Evolutionary conservation across 1,140 invertebrate species (phyloP), one percentile per base, ranked within the genome.

Genomic region (Ceratosolen fusciceps): DNA sequence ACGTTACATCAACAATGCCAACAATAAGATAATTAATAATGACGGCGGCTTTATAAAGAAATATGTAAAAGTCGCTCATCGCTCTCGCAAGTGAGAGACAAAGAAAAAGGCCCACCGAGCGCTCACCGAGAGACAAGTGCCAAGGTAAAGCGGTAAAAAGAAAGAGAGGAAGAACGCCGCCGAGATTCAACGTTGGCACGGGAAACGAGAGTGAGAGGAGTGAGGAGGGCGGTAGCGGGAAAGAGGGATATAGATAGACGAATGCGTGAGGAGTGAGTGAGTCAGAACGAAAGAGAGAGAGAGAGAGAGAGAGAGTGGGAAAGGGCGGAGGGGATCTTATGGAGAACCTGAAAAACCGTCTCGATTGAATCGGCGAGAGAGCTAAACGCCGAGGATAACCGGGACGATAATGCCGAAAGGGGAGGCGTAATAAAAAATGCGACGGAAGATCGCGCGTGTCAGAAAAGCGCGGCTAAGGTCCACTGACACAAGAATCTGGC

Each of bases 111-210:
- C 26, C 5, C n/a, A 7, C 2, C 49, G 16, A 39, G 21, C 47
- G 65, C 26, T 31, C 58, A 1, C 67, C 68, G 52, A 10, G 34
- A 52, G 58, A 39, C 58, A 67, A 73, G 60, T 79, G 58, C 77
- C 70, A 74, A 79, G 77, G 77, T 79, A 37, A 79, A 67, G 77
- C 71, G 29, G 68, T 56, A 31, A 49, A 74, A 49, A 49, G 24
- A 72, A 74, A 74, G 58, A 71, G 67, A 60, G 70, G 21, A 71
- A 52, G 29, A 52, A n/a, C n/a, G n/a, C n/a, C 12, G 26, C 16
- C 0, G 52, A 21, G 31, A 21, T 31, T 37, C 19, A n/a, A n/a
- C 19, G 73, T 29, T 16, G 54, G 74, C 60, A 31, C 39, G n/a
- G 14, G 34, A 24, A 60, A 19, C 26, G 52, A 75, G 62, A 37